Conservation (phyloP, 2,113 vertebrate genomes). For the Athene cunicularia region DNA sequence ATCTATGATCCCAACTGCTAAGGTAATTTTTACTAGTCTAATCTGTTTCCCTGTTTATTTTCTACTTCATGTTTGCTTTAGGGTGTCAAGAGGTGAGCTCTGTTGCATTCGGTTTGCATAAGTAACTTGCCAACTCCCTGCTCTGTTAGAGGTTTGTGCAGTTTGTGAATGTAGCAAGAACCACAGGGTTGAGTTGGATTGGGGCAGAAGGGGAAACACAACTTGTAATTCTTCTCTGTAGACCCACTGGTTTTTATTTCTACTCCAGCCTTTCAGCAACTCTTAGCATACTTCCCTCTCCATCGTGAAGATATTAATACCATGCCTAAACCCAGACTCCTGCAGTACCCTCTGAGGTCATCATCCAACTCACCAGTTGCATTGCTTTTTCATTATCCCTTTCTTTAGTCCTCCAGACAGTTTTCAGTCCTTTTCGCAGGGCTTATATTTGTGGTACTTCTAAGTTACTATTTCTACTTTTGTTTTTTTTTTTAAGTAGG, state of each 20-base stretch:
- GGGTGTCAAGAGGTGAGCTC: neutral
- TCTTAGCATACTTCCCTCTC: neutral
- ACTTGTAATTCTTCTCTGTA: neutral
- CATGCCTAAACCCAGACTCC: neutral
- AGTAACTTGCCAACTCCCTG: neutral
- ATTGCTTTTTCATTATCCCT: neutral
- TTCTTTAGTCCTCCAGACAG: neutral
- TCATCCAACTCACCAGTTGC: neutral
- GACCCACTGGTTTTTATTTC: neutral
- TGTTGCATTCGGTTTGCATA: neutral
- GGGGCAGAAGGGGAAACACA: neutral
- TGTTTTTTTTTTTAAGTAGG: neutral
- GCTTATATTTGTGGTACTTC: neutral
- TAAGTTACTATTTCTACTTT: neutral
- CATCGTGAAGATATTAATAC: neutral
- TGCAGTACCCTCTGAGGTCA: neutral
- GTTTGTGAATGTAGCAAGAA: neutral
- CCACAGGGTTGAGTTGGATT: neutral
- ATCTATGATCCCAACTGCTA: neutral
- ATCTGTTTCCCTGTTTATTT: neutral
- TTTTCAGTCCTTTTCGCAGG: neutral
- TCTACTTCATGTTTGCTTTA: neutral
- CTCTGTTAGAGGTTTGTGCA: neutral
- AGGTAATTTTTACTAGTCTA: neutral
- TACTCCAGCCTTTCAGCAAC: neutral